Evolutionary conservation across 1,140 invertebrate species (phyloP), one percentile per base, ranked within the genome.

Genomic region (Bombus waltoni): DNA sequence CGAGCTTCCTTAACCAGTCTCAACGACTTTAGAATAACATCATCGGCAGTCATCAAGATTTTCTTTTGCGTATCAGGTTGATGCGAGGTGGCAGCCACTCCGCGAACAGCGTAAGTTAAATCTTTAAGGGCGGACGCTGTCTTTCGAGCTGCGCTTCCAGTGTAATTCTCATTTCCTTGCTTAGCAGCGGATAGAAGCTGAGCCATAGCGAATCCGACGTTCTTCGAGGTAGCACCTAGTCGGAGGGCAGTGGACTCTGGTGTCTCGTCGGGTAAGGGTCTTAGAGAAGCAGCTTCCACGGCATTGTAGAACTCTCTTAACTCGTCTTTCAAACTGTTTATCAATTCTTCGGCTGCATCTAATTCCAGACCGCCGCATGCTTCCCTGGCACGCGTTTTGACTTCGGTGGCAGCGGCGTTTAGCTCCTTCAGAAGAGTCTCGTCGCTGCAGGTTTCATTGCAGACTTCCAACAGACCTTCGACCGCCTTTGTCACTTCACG

Each of bases 401-500:
- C 99, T 90, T 99, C 97, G 1, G 96, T 96, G 1, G 99, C 99
- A 0, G 99, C 99, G 0, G 95, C 95, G 32, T 97, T 96, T 1
- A 99, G 95, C 92, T 99, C 98, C 72, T 96, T 96, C 83, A 98
- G 95, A 0, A 98, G 89, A 86, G 97, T 93, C 66, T 97, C 96
- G 92, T 98, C 96, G 71, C 96, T 94, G 83, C 96, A 97, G 2
- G 96, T 96, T 90, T 97, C 96, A 92, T 98, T 97, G 92, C 98
- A 99, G 15, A 98, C 97, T 22, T 97, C 96, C 2, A 99, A 97
- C n/a, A 99, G 96, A 32, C 97, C 97, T 91, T 99, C 98, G 0
- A 99, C 99, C 0, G 99, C 98, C 84, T 97, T 97, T 0, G 98
- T 98, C 6, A 99, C 99, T 93, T 99, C 98, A 53, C 98, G 97